Percentiles rank a stretch among this genome's conserved stretches.
Evolutionary conservation across 1,140 invertebrate genomes (phyloP).

Genomic region (Colletes latitarsis): DNA sequence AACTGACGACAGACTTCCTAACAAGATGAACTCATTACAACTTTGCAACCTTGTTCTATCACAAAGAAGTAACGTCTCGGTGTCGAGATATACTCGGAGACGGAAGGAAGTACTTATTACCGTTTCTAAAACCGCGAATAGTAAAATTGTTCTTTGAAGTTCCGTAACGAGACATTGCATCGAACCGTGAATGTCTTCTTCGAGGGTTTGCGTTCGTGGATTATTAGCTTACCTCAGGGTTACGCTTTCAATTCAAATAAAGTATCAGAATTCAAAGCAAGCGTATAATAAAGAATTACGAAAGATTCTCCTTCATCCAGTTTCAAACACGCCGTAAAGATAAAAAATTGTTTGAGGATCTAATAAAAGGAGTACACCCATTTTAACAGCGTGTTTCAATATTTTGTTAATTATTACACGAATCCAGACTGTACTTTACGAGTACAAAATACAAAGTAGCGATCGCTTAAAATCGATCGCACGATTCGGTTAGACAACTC

Average conservation of each 20-base stretch:
- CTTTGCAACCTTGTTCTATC: neutral
- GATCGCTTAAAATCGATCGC: constrained; percentile 31
- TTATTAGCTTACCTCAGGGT: neutral
- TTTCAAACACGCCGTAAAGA: too few relatives aligned
- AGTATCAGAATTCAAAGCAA: neutral
- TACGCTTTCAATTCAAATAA: neutral
- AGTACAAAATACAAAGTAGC: neutral
- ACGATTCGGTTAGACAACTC: constrained; percentile 24
- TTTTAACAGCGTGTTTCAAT: too few relatives aligned
- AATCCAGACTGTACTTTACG: neutral
- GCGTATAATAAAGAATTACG: too few relatives aligned
- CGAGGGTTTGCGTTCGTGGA: too few relatives aligned
- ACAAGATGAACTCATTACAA: constrained; percentile 1
- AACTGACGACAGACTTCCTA: neutral
- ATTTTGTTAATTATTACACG: too few relatives aligned
- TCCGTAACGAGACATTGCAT: neutral
- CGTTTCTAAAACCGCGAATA: neutral
- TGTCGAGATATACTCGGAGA: too few relatives aligned
- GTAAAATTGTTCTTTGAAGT: constrained; percentile 3
- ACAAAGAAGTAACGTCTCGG: neutral
- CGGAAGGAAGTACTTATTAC: neutral
- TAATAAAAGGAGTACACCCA: too few relatives aligned
- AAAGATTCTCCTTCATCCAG: too few relatives aligned
- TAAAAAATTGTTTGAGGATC: too few relatives aligned
- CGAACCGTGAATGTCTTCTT: neutral